Conservation (phyloP, 2,888 invertebrate species). For the Scelioninae gen. 1 region DNA sequence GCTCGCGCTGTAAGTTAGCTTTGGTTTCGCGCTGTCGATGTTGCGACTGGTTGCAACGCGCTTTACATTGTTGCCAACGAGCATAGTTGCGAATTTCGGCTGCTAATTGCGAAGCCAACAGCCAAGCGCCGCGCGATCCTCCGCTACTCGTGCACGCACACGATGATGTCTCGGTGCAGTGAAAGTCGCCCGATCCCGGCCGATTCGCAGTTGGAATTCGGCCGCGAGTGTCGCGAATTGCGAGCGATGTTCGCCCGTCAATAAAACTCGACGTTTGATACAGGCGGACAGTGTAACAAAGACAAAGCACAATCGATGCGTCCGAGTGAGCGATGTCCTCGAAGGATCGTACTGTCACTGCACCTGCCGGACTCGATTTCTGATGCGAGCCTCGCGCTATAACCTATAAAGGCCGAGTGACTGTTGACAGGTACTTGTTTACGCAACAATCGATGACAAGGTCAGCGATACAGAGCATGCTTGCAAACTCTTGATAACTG, state of each 20-base stretch:
- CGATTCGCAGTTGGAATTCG: slow-evolving; percentile 55
- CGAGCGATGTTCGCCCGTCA: slow-evolving; percentile 29
- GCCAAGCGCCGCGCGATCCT: slow-evolving; percentile 4
- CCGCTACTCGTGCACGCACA: neutral
- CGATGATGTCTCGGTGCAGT: slow-evolving; percentile 42
- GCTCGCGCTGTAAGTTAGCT: no score
- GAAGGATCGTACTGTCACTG: slow-evolving; percentile 44
- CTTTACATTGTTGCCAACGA: neutral
- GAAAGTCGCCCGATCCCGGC: slow-evolving; percentile 57
- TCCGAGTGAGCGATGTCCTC: slow-evolving; percentile 53
- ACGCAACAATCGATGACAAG: slow-evolving; percentile 53
- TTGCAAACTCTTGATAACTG: no score
- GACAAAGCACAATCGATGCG: neutral
- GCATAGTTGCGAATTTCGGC: no score
- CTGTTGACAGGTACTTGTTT: slow-evolving; percentile 63
- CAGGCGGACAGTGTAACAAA: no score
- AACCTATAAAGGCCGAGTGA: slow-evolving; percentile 58
- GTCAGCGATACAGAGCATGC: slow-evolving; percentile 27
- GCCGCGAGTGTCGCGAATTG: slow-evolving; percentile 53
- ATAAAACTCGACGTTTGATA: no score
- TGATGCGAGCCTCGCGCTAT: no score
- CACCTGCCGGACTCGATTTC: slow-evolving; percentile 58
- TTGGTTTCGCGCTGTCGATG: slow-evolving; percentile 5
- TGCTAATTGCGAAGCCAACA: neutral
- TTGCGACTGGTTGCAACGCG: slow-evolving; percentile 2